Base-by-base conservation (phyloP, 2,113 vertebrate genomes). In the Prionailurus viverrinus region DNA sequence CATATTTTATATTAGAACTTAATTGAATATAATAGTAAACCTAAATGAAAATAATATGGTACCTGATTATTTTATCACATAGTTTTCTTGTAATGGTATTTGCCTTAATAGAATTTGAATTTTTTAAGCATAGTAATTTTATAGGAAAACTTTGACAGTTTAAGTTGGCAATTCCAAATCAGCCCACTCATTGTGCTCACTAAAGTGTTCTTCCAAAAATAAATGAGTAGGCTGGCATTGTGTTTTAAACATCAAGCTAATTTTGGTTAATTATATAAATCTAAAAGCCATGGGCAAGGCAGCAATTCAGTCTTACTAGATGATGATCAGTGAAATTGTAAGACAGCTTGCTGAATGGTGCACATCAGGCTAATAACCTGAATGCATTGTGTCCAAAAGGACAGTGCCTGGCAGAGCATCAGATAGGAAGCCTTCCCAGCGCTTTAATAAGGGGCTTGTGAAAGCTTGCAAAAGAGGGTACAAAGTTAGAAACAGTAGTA, bases 161-260 rank as follows among this genome's bases (percentile, higher is more conserved):
- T 94, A 97, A 98, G 97, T 92, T 96, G 0, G 91, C 96, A 48
- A 83, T 98, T 98, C 98, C 97, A 96, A 93, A 97, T 98, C 96
- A 91, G 91, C 97, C 98, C 74, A 97, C 94, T 98, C 92, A 94
- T 97, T 96, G 55, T 85, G 45, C 98, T 97, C 84, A 81, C 55
- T n/a, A 89, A 97, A 96, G 89, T 98, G 84, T 93, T 96, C 97
- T 98, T 98, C 98, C 97, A 98, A 98, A 98, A 98, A 98, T 98
- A 98, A 98, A 96, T 41, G 97, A 98, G 98, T 98, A 95, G 98
- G 98, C 96, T 79, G 97, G 95, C 89, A 90, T 90, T 94, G 97
- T 98, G 98, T 98, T 98, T 98, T 98, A 98, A 98, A 98, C 97
- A 98, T 89, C 92, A 93, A 91, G 96, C 93, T 98, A 96, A 94